phyloP scores from a whole-genome alignment of 1,140 invertebrate species.

The Trichomalopsis sarcophagae region DNA sequence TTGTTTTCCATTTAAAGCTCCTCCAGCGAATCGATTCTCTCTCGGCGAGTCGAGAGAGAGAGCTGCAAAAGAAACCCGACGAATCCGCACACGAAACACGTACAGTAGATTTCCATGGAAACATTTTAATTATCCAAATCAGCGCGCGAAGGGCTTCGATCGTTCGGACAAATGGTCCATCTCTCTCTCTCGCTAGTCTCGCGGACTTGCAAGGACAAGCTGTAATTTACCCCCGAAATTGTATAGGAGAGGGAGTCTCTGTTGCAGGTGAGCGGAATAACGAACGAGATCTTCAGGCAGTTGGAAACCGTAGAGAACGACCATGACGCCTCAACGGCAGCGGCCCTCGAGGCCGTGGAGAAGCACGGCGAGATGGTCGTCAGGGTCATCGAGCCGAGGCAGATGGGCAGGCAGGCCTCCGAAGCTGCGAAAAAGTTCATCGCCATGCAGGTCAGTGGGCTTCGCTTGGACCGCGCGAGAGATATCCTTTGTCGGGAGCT shows the following conservation, averaged over 20 bases:
- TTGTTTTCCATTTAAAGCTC: too few relatives aligned
- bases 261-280: conserved; percentile 91
- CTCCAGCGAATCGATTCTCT: too few relatives aligned
- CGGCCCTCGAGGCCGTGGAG: conserved; percentile 92
- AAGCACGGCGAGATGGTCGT: conserved; percentile 95
- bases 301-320: conserved; percentile 97
- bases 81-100: too few relatives aligned
- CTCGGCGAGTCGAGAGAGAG: too few relatives aligned
- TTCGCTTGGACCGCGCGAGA: not conserved
- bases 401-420: conserved; percentile 87
- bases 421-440: conserved; percentile 90
- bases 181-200: not conserved
- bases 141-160: not conserved
- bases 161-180: too few relatives aligned
- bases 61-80: too few relatives aligned
- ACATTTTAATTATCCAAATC: too few relatives aligned
- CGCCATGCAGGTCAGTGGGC: conserved; percentile 78
- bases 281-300: conserved; percentile 96
- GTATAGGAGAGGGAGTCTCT: conserved; percentile 56
- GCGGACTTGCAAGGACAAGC: not conserved
- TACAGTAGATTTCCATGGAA: too few relatives aligned
- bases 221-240: conserved; percentile 19
- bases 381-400: conserved; percentile 88
- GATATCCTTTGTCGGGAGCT: too few relatives aligned
- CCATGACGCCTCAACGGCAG: conserved; percentile 92